A percentile compares a stretch with the other conserved stretches of the same genome.
Conservation (phyloP, 2,888 invertebrate genomes). For the Phymatocera aterrima region DNA sequence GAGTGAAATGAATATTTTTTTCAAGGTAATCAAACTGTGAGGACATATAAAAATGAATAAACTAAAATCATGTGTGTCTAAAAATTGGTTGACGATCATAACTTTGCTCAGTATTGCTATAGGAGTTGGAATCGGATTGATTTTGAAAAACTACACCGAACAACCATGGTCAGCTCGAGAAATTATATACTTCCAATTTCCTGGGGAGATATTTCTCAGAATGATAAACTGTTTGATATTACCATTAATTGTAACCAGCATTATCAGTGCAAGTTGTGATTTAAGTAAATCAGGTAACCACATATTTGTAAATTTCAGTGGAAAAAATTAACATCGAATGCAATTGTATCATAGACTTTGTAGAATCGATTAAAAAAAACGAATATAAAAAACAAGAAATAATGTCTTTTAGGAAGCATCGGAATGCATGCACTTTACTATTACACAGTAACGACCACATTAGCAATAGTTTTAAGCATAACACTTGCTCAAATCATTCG, state of each 20-base stretch:
- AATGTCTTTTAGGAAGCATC: slow-evolving; percentile 60
- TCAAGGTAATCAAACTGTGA: not conserved
- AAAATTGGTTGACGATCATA: slow-evolving; percentile 58
- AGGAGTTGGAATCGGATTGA: slow-evolving; percentile 61
- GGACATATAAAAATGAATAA: not conserved
- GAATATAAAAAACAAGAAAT: not conserved
- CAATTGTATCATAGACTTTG: too few relatives aligned
- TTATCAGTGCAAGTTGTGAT: slow-evolving; percentile 80
- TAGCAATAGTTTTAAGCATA: slow-evolving; percentile 93
- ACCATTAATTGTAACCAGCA: slow-evolving; percentile 92
- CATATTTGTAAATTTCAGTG: not conserved
- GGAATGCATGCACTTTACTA: slow-evolving; percentile 76
- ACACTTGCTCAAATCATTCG: slow-evolving; percentile 91
- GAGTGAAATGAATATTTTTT: not conserved
- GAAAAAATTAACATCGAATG: too few relatives aligned
- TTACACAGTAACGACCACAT: slow-evolving; percentile 93
- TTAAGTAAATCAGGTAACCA: slow-evolving; percentile 66
- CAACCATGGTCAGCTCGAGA: slow-evolving; percentile 86
- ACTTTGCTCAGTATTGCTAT: slow-evolving; percentile 60
- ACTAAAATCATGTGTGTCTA: slow-evolving; percentile 22
- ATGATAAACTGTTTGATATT: slow-evolving; percentile 96
- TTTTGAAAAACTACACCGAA: slow-evolving; percentile 60
- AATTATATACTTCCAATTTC: slow-evolving; percentile 95
- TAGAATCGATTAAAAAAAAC: not conserved
- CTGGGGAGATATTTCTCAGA: slow-evolving; percentile 95